A percentile compares a stretch with the other conserved stretches of the same genome.
Evolutionary conservation across 2,888 invertebrate species (phyloP).

Genomic region (Drosophila aldrichi): DNA sequence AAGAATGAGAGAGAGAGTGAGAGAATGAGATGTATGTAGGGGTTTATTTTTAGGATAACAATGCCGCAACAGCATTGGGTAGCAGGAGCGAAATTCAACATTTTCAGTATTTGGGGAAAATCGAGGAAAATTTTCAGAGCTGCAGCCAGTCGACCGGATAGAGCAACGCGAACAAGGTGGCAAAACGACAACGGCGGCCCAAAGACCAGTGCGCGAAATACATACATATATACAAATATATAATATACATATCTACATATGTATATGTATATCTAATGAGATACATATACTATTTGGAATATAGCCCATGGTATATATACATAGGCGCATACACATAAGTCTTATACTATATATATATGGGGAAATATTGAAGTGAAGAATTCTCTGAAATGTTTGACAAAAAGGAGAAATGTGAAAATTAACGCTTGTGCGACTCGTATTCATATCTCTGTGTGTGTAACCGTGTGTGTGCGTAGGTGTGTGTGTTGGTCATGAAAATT

Average conservation of each 20-base stretch:
- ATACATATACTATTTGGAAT: conserved; percentile 38
- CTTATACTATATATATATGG: conserved; percentile 60
- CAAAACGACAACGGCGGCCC: conserved; percentile 48
- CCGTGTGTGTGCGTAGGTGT: neutral
- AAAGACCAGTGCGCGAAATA: conserved; percentile 67
- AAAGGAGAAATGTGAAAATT: conserved; percentile 60
- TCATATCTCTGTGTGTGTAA: neutral
- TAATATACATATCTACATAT: conserved; percentile 31
- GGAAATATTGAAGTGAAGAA: conserved; percentile 45
- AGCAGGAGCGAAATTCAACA: conserved; percentile 57
- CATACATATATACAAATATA: conserved; percentile 38
- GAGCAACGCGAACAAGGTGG: conserved; percentile 71
- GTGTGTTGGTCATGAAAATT: conserved; percentile 51
- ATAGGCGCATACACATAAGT: conserved; percentile 21
- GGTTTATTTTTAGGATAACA: conserved; percentile 77
- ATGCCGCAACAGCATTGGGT: conserved; percentile 61
- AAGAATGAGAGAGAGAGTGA: neutral
- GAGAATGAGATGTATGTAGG: conserved; percentile 11
- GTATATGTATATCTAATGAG: conserved; percentile 22
- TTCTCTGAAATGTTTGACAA: conserved; percentile 51
- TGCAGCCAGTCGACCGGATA: conserved; percentile 73
- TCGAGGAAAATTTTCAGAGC: conserved; percentile 59
- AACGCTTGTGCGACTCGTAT: conserved; percentile 31
- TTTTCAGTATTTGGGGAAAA: conserved; percentile 59
- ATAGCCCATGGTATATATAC: conserved; percentile 51